phyloP scores from a whole-genome alignment of 1,140 invertebrate species.

The Yoshiicerus persimilis region DNA sequence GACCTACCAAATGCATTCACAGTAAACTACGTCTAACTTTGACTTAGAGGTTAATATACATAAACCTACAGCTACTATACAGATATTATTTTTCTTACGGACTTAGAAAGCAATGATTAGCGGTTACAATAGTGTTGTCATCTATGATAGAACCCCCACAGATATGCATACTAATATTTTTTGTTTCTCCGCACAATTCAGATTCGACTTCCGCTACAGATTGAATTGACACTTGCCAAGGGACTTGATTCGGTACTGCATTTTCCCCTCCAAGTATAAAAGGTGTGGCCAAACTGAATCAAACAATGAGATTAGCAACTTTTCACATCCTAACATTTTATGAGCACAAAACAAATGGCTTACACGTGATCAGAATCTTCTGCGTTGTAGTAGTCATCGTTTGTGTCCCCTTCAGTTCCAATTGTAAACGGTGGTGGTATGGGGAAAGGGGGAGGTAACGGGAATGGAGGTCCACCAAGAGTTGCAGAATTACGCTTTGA shows the following conservation, averaged over 20 bases:
- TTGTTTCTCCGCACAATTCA: constrained; percentile 21
- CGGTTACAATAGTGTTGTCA: constrained; percentile 34
- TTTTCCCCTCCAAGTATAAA: constrained; percentile 32
- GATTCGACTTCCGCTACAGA: background rate
- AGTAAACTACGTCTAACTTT: too few relatives aligned
- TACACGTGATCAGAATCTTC: background rate
- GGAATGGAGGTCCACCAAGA: background rate
- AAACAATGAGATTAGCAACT: background rate
- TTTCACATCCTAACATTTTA: background rate
- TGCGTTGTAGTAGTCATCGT: background rate
- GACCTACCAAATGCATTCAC: background rate
- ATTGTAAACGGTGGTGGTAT: background rate
- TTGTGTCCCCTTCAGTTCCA: background rate
- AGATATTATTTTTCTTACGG: constrained; percentile 1
- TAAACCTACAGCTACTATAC: too few relatives aligned
- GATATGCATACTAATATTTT: constrained; percentile 34
- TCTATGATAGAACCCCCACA: constrained; percentile 43
- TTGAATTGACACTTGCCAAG: constrained; percentile 41
- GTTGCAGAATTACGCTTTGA: background rate
- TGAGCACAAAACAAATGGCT: too few relatives aligned
- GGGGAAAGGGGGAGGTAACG: background rate
- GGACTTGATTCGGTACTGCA: constrained; percentile 25
- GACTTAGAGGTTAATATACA: too few relatives aligned
- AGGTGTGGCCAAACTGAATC: background rate
- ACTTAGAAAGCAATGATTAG: constrained; percentile 39